A percentile compares a stretch with the other conserved stretches of the same genome.
phyloP scores from a whole-genome alignment of 1,140 invertebrate genomes.

The Ceratina australensis region DNA sequence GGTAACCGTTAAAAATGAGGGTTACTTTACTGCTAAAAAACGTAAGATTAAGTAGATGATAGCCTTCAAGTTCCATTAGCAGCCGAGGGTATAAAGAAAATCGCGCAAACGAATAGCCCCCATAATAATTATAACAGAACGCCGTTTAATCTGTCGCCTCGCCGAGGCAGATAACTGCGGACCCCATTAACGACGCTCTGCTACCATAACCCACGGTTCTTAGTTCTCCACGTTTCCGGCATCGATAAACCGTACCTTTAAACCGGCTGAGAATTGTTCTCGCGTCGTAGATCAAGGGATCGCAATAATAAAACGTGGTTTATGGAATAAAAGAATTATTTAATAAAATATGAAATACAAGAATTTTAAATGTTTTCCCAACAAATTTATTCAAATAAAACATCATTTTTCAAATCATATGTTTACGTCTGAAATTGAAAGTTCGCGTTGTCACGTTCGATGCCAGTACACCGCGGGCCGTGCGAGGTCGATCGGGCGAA shows the following conservation, averaged over 20 bases:
- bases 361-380: too few species aligned
- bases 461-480: neutral
- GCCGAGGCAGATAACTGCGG: slow-evolving; percentile 36
- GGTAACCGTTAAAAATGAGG: too few species aligned
- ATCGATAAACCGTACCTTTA: slow-evolving; percentile 17
- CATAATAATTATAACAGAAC: slow-evolving; percentile 61
- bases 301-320: neutral
- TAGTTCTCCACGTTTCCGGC: slow-evolving; percentile 41
- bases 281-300: slow-evolving; percentile 4
- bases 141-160: slow-evolving; percentile 59
- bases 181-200: slow-evolving; percentile 18
- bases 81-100: too few species aligned
- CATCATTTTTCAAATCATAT: too few species aligned
- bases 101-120: slow-evolving; percentile 1
- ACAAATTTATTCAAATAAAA: too few species aligned
- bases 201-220: slow-evolving; percentile 16
- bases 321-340: too few species aligned
- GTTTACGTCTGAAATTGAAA: too few species aligned
- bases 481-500: slow-evolving; percentile 18
- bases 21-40: too few species aligned
- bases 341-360: too few species aligned
- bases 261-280: slow-evolving; percentile 29
- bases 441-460: too few species aligned
- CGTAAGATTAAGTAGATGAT: too few species aligned
- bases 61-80: neutral